These are phyloP conservation scores for Thera obeliscata DNA, from an alignment of 2,888 invertebrate species.

Conservation along the genomic window DNA sequence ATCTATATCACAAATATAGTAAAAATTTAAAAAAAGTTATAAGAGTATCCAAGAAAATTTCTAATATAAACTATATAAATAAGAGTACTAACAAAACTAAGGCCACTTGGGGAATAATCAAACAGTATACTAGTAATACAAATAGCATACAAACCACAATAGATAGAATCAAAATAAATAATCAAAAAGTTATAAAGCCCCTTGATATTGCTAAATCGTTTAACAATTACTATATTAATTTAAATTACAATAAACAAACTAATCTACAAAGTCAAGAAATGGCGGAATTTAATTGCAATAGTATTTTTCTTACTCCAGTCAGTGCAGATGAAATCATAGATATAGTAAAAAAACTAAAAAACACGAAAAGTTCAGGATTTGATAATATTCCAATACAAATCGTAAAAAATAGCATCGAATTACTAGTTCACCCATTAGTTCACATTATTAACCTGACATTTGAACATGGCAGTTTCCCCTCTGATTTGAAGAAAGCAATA, in stretches of 20 bases:
- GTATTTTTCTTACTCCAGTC: not conserved
- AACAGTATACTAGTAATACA: not conserved
- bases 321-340: not conserved
- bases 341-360: constrained; percentile 1
- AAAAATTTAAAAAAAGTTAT: not conserved
- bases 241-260: not conserved
- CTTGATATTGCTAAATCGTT: not conserved
- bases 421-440: not conserved
- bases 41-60: not conserved
- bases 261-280: not conserved
- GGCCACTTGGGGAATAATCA: not conserved
- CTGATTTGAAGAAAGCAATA: not conserved
- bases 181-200: not conserved
- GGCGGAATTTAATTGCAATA: not conserved
- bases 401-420: not conserved
- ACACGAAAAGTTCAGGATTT: not conserved
- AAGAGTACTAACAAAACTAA: not conserved
- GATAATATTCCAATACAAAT: not conserved
- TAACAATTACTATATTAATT: not conserved
- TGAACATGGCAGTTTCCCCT: not conserved
- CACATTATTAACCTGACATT: not conserved
- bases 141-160: not conserved
- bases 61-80: not conserved
- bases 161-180: not conserved
- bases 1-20: not conserved